Conservation (phyloP, 1,140 invertebrate species). For the Capitella teleta region DNA sequence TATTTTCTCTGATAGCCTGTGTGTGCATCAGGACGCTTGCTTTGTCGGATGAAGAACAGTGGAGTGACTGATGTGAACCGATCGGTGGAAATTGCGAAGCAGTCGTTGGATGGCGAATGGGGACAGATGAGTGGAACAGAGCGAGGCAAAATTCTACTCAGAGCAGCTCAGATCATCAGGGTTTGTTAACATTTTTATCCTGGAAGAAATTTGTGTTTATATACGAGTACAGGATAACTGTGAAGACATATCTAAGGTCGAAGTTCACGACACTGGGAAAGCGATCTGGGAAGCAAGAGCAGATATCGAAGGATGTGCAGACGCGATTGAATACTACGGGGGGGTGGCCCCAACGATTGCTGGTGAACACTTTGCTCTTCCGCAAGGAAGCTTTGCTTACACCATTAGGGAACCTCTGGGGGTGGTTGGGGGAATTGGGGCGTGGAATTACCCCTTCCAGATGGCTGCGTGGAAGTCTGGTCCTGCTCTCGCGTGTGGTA, state of each 20-base stretch:
- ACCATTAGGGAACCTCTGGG: slow-evolving; percentile 47
- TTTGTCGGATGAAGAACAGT: slow-evolving; percentile 19
- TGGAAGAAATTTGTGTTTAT: not conserved
- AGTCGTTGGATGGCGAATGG: slow-evolving; percentile 27
- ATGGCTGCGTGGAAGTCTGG: slow-evolving; percentile 45
- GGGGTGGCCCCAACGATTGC: slow-evolving; percentile 30
- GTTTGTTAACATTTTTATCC: slow-evolving; percentile 15
- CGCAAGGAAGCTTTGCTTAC: slow-evolving; percentile 39
- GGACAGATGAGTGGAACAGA: slow-evolving; percentile 30
- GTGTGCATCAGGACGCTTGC: slow-evolving; percentile 22
- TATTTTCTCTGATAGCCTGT: not conserved
- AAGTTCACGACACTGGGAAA: slow-evolving; percentile 46
- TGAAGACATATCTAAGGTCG: slow-evolving; percentile 35
- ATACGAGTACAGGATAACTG: slow-evolving; percentile 19
- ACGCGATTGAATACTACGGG: slow-evolving; percentile 44
- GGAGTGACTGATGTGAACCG: slow-evolving; percentile 25
- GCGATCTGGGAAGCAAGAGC: slow-evolving; percentile 45
- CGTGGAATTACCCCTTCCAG: slow-evolving; percentile 53
- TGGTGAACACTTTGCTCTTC: slow-evolving; percentile 37
- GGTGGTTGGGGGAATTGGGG: slow-evolving; percentile 48
- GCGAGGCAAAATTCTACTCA: slow-evolving; percentile 28
- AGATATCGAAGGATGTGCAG: slow-evolving; percentile 44
- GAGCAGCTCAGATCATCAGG: slow-evolving; percentile 31
- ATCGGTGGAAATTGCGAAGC: slow-evolving; percentile 22
- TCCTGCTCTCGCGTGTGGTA: slow-evolving; percentile 50